Evolutionary conservation across 2,797 vertebrate genomes (phyloP), one percentile per base, ranked within the genome.

Genomic region (Fratercula arctica): DNA sequence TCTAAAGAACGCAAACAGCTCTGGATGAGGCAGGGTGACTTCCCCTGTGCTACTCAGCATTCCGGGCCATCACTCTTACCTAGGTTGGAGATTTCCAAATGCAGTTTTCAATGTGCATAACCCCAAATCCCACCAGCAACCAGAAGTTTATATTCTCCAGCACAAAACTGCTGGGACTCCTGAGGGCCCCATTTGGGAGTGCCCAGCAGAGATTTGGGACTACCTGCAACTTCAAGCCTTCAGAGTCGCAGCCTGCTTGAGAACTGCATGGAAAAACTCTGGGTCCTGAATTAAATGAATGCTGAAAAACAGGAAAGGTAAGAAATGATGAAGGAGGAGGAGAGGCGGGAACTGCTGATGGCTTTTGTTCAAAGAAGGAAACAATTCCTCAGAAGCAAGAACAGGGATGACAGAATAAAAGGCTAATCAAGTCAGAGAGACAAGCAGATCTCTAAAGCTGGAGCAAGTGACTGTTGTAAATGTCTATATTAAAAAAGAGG

Each of bases 341-440:
- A 72, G 61, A 96, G 79, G 74, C 4, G 0, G 85, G 77, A 94
- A 82, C 70, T 89, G 77, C 39, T 95, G 85, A 76, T n/a, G 35
- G 78, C 86, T 95, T 96, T 96, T 96, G 82, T 96, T 97, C 91
- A 96, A 93, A 96, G 94, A 78, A 91, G 75, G 66, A 95, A 96
- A 74, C 68, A 76, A 61, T 87, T 84, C 66, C 75, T 96, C 57
- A 92, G 92, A 79, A 92, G 80, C 41, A 90, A 86, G 93, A 74
- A 76, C 77, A 72, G 51, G 70, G 67, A 67, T 91, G 63, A 82
- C 76, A 80, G 96, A 88, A 92, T 95, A 87, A 92, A 97, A 94
- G 61, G 79, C 83, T 92, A 85, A 96, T 86, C 83, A 46, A 79
- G 76, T 87, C 84, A 66, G 72, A 91, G 73, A 81, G 46, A 81